phyloP scores from a whole-genome alignment of 1,140 invertebrate species.

The Dendroctonus valens region DNA sequence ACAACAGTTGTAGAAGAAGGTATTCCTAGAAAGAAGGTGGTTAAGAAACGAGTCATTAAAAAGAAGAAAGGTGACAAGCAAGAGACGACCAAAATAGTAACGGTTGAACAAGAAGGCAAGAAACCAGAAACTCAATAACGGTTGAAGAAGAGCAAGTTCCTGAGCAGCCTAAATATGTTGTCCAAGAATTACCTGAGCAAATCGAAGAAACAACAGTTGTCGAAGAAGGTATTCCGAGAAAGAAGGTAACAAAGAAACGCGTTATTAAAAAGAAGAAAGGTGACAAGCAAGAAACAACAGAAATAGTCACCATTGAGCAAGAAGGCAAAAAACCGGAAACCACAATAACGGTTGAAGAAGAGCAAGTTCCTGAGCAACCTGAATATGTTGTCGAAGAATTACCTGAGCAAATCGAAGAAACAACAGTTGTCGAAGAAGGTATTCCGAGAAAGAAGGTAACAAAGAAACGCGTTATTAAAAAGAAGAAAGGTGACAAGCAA shows the following conservation, averaged over 20 bases:
- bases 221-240: slow-evolving; percentile 43
- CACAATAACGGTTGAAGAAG: slow-evolving; percentile 43
- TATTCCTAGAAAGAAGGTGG: slow-evolving; percentile 41
- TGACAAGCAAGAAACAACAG: slow-evolving; percentile 42
- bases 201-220: slow-evolving; percentile 39
- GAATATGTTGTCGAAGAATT: slow-evolving; percentile 43
- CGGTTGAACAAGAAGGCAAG: slow-evolving; percentile 50
- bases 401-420: slow-evolving; percentile 41
- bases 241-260: slow-evolving; percentile 49
- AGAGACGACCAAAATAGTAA: slow-evolving; percentile 42
- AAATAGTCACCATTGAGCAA: slow-evolving; percentile 46
- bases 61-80: slow-evolving; percentile 41
- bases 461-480: slow-evolving; percentile 46
- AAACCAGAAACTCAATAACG: slow-evolving; percentile 44
- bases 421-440: slow-evolving; percentile 41
- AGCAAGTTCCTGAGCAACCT: slow-evolving; percentile 35
- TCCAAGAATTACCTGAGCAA: slow-evolving; percentile 42
- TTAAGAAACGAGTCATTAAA: slow-evolving; percentile 47
- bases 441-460: slow-evolving; percentile 48
- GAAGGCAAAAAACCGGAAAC: slow-evolving; percentile 49
- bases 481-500: slow-evolving; percentile 40
- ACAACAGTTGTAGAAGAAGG: slow-evolving; percentile 47
- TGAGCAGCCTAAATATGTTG: slow-evolving; percentile 28
- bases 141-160: slow-evolving; percentile 35
- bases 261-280: slow-evolving; percentile 48